Base-by-base conservation (phyloP, 2,888 invertebrate genomes). In the Augiades crinisus region DNA sequence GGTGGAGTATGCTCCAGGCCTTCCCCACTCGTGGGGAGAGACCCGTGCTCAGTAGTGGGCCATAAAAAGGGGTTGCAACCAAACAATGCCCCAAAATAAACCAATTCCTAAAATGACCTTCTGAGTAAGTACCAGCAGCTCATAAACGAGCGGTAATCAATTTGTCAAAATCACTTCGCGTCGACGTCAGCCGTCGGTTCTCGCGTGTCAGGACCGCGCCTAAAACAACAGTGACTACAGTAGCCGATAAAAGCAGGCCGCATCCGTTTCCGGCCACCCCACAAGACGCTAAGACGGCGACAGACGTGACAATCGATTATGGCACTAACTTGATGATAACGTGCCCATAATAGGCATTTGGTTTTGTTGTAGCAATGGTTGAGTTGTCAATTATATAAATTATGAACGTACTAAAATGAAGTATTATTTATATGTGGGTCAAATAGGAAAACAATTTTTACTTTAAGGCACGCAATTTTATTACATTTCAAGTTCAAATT, bases 231-330 rank as follows among this genome's bases (percentile, higher is more conserved):
- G 17, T 36, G 34, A 43, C 43, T 27, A 50, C 33, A 40, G 40
- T 63, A 64, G 55, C 70, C 77, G 80, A 77, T 78, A 75, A 78
- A 75, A 68, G 72, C 61, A 54, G 62, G 65, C 72, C 75, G 73
- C 82, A 72, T 85, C 85, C 84, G 81, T 58, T 75, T 82, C 82
- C 82, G 75, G 63, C 61, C 64, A 62, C 84, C 65, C 62, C 84
- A 77, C 84, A 83, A 75, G 79, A 73, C 67, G 81, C 65, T 47
- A 51, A 63, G 58, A 43, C 43, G 53, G 47, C 50, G 56, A 57
- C 51, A 54, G 37, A 46, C 55, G 45, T 58, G 30, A 53, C 58
- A 52, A 59, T 60, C 53, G 56, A 57, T 13, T 47, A 30, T 33
- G 13, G 13, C 24, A 36, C 13, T 1, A 30, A 45, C 12, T 45